These are phyloP conservation scores for Ornithoptera alexandrae DNA, from an alignment of 2,888 invertebrate genomes.

Conservation along the genomic window DNA sequence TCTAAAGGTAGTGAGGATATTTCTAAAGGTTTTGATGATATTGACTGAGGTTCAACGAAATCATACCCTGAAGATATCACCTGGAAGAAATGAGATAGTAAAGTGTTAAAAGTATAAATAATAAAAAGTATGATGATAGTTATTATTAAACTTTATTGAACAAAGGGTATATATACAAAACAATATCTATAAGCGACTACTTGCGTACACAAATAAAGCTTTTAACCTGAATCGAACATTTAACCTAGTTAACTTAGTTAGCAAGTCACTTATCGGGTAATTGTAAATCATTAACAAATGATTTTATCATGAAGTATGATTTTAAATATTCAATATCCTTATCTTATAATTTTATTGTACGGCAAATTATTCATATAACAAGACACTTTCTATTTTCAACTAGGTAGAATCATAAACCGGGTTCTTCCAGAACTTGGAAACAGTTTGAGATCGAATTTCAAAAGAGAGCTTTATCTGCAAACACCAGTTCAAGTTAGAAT, in stretches of 20 bases:
- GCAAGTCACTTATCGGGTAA: neutral
- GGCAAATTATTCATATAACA: neutral
- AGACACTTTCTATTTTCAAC: neutral
- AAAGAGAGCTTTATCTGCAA: too few relatives aligned
- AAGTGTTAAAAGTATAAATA: neutral
- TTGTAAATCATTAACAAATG: neutral
- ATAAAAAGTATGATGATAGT: neutral
- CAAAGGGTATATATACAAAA: neutral
- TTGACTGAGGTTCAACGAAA: slow-evolving; percentile 57
- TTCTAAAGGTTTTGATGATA: slow-evolving; percentile 61
- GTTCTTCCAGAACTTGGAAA: neutral
- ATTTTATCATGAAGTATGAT: neutral
- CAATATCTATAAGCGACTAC: neutral
- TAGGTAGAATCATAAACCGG: too few relatives aligned
- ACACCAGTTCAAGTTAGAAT: too few relatives aligned
- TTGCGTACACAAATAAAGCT: neutral
- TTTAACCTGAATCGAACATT: neutral
- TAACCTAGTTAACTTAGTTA: neutral
- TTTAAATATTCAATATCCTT: neutral
- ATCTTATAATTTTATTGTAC: too few relatives aligned
- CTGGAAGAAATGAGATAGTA: slow-evolving; percentile 46
- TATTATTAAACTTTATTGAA: neutral
- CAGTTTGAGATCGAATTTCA: neutral
- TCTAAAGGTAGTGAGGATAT: slow-evolving; percentile 71
- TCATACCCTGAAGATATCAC: slow-evolving; percentile 72